These are phyloP conservation scores for Dendrocincla fuliginosa DNA, from an alignment of 2,797 vertebrate genomes.

Conservation along the genomic window DNA sequence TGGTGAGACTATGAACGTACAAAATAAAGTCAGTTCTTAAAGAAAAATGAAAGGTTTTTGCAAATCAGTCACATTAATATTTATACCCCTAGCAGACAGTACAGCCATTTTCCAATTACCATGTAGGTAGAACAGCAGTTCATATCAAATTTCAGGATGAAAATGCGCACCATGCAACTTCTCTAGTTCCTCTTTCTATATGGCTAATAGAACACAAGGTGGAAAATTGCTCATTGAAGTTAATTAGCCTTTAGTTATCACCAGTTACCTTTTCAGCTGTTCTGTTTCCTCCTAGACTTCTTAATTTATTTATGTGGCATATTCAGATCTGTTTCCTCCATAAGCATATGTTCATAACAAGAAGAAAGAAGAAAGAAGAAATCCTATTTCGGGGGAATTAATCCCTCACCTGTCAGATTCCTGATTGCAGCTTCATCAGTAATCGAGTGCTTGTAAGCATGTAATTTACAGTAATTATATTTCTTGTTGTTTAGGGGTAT, in stretches of 20 bases:
- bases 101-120: not conserved
- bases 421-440: not conserved
- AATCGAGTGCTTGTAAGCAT: not conserved
- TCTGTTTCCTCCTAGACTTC: constrained; percentile 3
- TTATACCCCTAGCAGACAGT: not conserved
- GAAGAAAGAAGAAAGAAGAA: constrained; percentile 3
- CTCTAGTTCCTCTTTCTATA: not conserved
- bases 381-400: not conserved
- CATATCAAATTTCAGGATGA: not conserved
- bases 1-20: not conserved
- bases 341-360: not conserved
- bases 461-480: not conserved
- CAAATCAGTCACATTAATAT: constrained; percentile 30
- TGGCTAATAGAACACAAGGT: constrained; percentile 8
- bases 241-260: constrained; percentile 49
- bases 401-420: constrained; percentile 9
- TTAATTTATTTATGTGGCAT: constrained; percentile 38
- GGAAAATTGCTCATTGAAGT: constrained; percentile 25
- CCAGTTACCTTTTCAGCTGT: constrained; percentile 56
- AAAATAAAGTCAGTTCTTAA: not conserved
- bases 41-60: not conserved
- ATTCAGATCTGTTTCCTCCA: not conserved
- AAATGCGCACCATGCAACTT: not conserved
- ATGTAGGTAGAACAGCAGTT: not conserved
- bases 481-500: not conserved